A percentile compares a stretch with the other conserved stretches of the same genome.
Conservation (phyloP, 1,140 invertebrate genomes). For the Calycopis cecrops region DNA sequence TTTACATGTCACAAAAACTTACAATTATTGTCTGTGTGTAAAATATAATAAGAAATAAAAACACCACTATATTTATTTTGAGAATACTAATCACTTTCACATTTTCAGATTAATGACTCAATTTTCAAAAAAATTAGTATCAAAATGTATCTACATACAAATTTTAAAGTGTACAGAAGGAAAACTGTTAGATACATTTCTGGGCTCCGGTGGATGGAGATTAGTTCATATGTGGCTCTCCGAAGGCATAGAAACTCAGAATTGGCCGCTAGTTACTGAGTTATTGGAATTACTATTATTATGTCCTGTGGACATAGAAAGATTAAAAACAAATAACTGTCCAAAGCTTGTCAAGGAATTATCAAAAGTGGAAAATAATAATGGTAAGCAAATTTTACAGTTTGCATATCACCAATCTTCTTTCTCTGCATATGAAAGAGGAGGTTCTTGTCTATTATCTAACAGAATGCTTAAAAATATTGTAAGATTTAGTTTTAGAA, state of each 20-base stretch:
- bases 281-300: conserved; percentile 87
- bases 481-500: too few relatives aligned
- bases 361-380: conserved; percentile 86
- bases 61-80: too few relatives aligned
- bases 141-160: conserved; percentile 96
- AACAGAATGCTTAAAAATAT: too few relatives aligned
- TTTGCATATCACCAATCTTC: too few relatives aligned
- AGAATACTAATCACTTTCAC: conserved; percentile 24
- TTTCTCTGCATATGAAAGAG: too few relatives aligned
- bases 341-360: conserved; percentile 93
- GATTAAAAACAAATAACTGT: conserved; percentile 92
- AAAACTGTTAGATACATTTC: conserved; percentile 90
- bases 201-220: conserved; percentile 93
- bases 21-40: too few relatives aligned
- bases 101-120: conserved; percentile 93
- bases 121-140: conserved; percentile 96
- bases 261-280: conserved; percentile 90
- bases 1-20: too few relatives aligned
- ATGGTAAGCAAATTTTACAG: conserved; percentile 76
- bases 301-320: conserved; percentile 91
- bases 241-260: conserved; percentile 87
- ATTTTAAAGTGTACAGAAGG: conserved; percentile 92
- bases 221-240: conserved; percentile 91
- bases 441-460: too few relatives aligned
- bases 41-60: too few relatives aligned